Conservation (phyloP, 1,140 invertebrate genomes). For the Charaxes varanes region DNA sequence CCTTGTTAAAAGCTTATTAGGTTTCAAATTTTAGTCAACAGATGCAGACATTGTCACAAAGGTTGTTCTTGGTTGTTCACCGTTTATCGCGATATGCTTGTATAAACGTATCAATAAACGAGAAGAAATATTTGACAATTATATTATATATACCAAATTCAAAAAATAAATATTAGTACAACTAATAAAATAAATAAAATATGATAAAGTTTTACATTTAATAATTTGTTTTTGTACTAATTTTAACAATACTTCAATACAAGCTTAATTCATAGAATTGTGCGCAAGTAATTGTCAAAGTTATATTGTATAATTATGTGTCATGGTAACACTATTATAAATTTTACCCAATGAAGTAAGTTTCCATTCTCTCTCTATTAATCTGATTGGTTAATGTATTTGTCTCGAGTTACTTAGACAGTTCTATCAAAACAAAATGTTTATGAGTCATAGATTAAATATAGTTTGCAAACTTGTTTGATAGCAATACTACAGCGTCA, state of each 20-base stretch:
- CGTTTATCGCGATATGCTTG: constrained; percentile 43
- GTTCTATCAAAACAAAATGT: no score
- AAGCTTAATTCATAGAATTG: constrained; percentile 25
- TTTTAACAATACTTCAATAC: constrained; percentile 16
- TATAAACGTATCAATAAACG: constrained; percentile 24
- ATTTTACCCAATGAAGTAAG: constrained; percentile 14
- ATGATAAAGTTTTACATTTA: not conserved
- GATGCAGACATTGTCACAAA: constrained; percentile 73
- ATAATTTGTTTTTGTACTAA: not conserved
- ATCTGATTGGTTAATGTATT: constrained; percentile 17
- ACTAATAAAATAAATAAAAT: no score
- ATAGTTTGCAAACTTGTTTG: no score
- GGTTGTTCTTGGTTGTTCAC: constrained; percentile 52
- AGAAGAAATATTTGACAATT: no score
- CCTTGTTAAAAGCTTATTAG: constrained; percentile 75
- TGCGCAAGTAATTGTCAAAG: constrained; percentile 21
- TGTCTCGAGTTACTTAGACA: no score
- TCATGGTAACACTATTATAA: constrained; percentile 14
- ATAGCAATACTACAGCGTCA: constrained; percentile 1
- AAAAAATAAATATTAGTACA: no score
- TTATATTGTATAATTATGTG: constrained; percentile 8
- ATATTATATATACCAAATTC: not conserved
- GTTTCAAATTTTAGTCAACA: constrained; percentile 76
- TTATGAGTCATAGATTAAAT: no score
- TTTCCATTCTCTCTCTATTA: not conserved